Evolutionary conservation across 2,888 invertebrate species (phyloP), one percentile per base, ranked within the genome.

Genomic region (Thymelicus sylvestris): DNA sequence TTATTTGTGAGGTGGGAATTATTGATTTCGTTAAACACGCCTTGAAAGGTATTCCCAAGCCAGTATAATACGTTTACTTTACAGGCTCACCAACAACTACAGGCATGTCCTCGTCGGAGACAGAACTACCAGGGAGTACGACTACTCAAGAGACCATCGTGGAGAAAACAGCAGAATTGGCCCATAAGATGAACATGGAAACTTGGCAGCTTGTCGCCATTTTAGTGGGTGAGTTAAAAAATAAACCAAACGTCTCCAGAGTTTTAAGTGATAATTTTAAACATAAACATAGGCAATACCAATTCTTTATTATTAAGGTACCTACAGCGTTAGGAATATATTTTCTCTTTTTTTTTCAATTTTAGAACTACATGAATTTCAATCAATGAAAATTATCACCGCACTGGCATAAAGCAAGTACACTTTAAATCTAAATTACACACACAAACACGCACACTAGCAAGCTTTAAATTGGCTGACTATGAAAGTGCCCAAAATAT

Each of bases 201-300:
- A 95, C 96, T 81, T 98, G 97, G 97, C 97, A 96, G 74, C 94
- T 98, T 73, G 97, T 97, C 72, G 96, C 97, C 79, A 97, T 98
- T 84, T 95, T 97, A 79, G 97, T 97, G 85, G 97, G 97, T 97
- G 91, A 90, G 96, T 59, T 38, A 52, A 7, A 39, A n/a, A 12
- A 31, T 31, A n/a, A 24, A 66, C 52, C 10, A 15, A 48, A 47
- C n/a, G 13, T 19, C 38, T 59, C 8, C 13, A 50, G 13, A 13
- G 50, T n/a, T 50, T 41, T 41, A 10, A 44, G 12, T 44, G 12
- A 44, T 44, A 44, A 41, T 7, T 31, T 5, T 31, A 31, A 31
- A 31, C 31, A 3, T 31, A 31, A 31, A 31, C 31, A 2, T 3
- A 31, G 31, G 31, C 31, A 3, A 31, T 31, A 5, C 3, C 31